phyloP scores from a whole-genome alignment of 2,888 invertebrate species.

The Cephus pygmeus region DNA sequence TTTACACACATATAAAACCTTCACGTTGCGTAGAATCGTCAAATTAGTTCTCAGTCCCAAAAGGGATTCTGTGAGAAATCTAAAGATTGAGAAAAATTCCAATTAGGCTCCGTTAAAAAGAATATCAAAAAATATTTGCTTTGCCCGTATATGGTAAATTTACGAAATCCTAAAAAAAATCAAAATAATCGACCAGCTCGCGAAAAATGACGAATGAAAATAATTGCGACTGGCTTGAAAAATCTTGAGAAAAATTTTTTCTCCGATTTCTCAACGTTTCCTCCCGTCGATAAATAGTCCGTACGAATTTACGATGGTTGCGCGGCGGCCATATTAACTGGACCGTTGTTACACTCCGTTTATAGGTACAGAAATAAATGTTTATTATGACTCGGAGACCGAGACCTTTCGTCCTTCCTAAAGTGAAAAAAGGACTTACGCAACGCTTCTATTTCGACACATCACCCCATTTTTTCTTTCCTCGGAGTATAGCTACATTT shows the following conservation, averaged over 20 bases:
- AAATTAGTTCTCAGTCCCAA: too few relatives aligned
- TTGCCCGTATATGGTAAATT: not conserved
- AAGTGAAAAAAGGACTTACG: not conserved
- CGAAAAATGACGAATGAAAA: not conserved
- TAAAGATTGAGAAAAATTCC: too few relatives aligned
- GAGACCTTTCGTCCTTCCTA: not conserved
- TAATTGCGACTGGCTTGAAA: not conserved
- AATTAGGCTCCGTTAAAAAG: not conserved
- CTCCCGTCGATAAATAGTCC: not conserved
- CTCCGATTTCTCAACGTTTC: too few relatives aligned
- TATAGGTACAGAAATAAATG: not conserved
- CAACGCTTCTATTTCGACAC: not conserved
- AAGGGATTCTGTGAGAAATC: too few relatives aligned
- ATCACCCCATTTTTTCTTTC: not conserved
- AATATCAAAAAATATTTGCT: not conserved
- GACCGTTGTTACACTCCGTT: not conserved
- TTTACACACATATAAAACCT: too few relatives aligned
- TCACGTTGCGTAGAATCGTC: too few relatives aligned
- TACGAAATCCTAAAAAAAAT: not conserved
- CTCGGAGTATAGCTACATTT: not conserved
- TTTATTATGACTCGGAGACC: not conserved
- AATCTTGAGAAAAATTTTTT: too few relatives aligned
- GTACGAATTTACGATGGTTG: not conserved
- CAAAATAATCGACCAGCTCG: not conserved
- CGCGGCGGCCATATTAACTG: not conserved